Conservation (phyloP, 1,140 invertebrate species). For the Fopius arisanus region DNA sequence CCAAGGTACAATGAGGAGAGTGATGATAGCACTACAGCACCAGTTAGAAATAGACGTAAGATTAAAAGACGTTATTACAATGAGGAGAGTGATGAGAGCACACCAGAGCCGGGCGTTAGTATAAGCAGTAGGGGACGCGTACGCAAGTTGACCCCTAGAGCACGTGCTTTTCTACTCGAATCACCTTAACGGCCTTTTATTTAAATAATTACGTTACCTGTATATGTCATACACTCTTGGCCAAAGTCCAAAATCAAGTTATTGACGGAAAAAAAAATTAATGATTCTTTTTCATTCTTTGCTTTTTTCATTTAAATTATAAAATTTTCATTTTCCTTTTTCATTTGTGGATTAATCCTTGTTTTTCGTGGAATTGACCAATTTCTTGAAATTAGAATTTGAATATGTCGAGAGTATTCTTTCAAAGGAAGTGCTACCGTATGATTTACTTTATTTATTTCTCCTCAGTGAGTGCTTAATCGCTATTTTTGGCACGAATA, state of each 20-base stretch:
- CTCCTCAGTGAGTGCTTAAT: too few relatives aligned
- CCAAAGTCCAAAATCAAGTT: neutral
- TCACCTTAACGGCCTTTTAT: constrained; percentile 56
- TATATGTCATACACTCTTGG: neutral
- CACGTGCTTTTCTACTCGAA: constrained; percentile 72
- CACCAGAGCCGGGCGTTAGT: constrained; percentile 64
- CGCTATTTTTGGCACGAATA: too few relatives aligned
- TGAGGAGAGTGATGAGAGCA: constrained; percentile 57
- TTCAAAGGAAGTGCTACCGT: too few relatives aligned
- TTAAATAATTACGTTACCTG: constrained; percentile 4
- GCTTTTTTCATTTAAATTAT: too few relatives aligned
- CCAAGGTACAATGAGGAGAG: constrained; percentile 71
- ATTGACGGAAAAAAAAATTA: too few relatives aligned
- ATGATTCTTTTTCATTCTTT: too few relatives aligned
- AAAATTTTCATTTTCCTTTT: too few relatives aligned
- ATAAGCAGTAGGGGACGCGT: constrained; percentile 86
- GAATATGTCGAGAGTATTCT: too few relatives aligned
- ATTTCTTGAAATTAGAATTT: too few relatives aligned
- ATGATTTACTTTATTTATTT: too few relatives aligned
- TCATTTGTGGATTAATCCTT: too few relatives aligned
- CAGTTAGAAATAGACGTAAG: constrained; percentile 51
- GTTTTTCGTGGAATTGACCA: too few relatives aligned
- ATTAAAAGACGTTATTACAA: constrained; percentile 56
- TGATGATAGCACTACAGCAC: constrained; percentile 49
- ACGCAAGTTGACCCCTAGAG: constrained; percentile 81